These are phyloP conservation scores for Stomatorhinus ivindoensis DNA, from an alignment of 2,113 vertebrate species.

Conservation along the genomic window DNA sequence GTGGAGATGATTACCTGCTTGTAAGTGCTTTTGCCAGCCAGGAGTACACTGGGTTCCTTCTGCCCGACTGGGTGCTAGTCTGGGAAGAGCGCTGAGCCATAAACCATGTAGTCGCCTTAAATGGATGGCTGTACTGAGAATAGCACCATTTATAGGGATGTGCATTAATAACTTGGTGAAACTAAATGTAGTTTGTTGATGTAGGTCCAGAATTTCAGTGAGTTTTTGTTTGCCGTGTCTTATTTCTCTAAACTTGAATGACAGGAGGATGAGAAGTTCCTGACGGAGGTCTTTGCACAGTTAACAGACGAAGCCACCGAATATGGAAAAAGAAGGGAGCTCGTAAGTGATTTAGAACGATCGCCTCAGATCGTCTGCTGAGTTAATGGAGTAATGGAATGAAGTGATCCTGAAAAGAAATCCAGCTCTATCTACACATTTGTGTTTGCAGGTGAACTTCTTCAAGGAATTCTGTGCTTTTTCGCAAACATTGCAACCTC, in stretches of 20 bases:
- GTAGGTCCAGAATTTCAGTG: neutral
- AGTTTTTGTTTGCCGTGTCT: neutral
- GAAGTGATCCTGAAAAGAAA: neutral
- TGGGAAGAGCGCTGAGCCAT: neutral
- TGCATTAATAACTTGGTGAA: neutral
- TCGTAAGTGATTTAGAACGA: slow-evolving; percentile 60
- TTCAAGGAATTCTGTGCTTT: slow-evolving; percentile 99
- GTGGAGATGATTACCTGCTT: neutral
- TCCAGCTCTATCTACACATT: neutral
- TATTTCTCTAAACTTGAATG: slow-evolving; percentile 4
- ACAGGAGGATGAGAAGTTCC: slow-evolving; percentile 97
- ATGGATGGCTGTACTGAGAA: neutral
- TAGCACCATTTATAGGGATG: neutral
- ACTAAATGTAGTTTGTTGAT: neutral
- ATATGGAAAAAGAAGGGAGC: slow-evolving; percentile 86
- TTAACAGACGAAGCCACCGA: slow-evolving; percentile 96
- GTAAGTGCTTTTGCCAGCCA: neutral
- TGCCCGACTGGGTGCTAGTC: neutral
- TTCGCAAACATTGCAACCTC: slow-evolving; percentile 95
- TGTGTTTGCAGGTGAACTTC: slow-evolving; percentile 79
- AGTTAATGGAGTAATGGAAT: neutral
- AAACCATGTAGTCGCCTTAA: neutral
- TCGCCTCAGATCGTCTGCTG: neutral
- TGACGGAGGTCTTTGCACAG: slow-evolving; percentile 98
- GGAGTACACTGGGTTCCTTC: neutral